Evolutionary conservation across 2,797 vertebrate species (phyloP).

Genomic region (Meriones psammophilus): DNA sequence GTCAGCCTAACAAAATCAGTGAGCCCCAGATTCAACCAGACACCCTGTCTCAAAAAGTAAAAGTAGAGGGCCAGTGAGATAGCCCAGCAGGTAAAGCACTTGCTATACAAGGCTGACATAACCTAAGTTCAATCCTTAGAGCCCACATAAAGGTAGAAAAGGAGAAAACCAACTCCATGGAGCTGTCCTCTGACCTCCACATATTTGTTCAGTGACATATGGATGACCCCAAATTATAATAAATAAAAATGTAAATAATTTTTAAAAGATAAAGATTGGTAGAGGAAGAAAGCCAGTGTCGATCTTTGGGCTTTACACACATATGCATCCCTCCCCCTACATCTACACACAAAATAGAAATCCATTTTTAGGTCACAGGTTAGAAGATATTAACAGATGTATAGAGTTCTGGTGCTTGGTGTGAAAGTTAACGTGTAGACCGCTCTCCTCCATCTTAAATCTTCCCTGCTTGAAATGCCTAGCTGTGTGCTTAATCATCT

Average conservation of each 20-base stretch:
- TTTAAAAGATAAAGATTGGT: background rate
- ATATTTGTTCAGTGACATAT: background rate
- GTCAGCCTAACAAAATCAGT: background rate
- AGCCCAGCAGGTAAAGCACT: background rate
- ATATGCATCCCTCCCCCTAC: background rate
- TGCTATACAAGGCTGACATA: background rate
- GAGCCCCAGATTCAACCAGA: background rate
- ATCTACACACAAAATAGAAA: background rate
- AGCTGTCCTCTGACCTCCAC: background rate
- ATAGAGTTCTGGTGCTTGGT: background rate
- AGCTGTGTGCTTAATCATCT: background rate
- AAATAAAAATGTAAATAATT: background rate
- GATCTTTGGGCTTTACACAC: background rate
- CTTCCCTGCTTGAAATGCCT: background rate
- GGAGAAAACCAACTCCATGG: background rate
- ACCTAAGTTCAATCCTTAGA: background rate
- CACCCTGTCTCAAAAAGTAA: background rate
- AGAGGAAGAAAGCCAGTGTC: background rate
- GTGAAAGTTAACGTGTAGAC: background rate
- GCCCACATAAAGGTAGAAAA: background rate
- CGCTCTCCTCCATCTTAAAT: background rate
- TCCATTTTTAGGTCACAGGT: background rate
- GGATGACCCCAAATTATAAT: background rate
- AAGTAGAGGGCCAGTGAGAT: background rate
- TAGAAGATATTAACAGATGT: background rate